Base-by-base conservation (phyloP, 2,888 invertebrate genomes). In the Oxycera nigricornis region DNA sequence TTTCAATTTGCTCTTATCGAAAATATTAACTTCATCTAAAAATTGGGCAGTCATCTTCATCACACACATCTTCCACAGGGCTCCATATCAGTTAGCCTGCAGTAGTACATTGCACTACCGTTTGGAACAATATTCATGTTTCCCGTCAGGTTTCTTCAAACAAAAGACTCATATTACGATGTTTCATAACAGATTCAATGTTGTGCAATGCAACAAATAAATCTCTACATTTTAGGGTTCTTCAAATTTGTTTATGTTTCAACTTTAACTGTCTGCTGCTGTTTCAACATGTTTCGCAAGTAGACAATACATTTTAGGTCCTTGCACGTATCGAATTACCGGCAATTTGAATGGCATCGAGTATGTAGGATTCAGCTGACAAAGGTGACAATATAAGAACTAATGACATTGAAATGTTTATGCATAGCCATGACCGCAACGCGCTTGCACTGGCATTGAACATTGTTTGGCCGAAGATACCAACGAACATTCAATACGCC, bases 281-380 rank as follows among this genome's bases (percentile, higher is more conserved):
- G 30, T 30, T 59, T 26, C 30, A 28, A 59, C 59, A 28, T 1
- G 30, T 30, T 28, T 11, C 41, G 39, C 39, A 39, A 65, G 65
- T 65, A 65, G 65, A 65, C 65, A 65, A 65, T 65, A 65, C 65
- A 65, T 22, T 65, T 61, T 22, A 65, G 65, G 35, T 65, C 65
- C 65, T 65, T 65, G 17, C 39, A 65, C 39, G 39, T 65, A 65
- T 65, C 65, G 39, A 65, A 65, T 65, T 65, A 41, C 65, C 24
- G 17, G 17, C 61, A 61, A 57, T 57, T 26, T 31, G 61, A 31
- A 61, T 61, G 57, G n/a, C n/a, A 11, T 28, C 7, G 28, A 57
- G 57, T 17, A 46, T 46, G 17, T 24, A n/a, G 26, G 28, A 57
- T 26, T 31, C 17, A 24, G 9, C 20, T 30, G 9, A 20, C 61